phyloP scores from a whole-genome alignment of 2,888 invertebrate genomes.

The Lasioglossum marginatum region DNA sequence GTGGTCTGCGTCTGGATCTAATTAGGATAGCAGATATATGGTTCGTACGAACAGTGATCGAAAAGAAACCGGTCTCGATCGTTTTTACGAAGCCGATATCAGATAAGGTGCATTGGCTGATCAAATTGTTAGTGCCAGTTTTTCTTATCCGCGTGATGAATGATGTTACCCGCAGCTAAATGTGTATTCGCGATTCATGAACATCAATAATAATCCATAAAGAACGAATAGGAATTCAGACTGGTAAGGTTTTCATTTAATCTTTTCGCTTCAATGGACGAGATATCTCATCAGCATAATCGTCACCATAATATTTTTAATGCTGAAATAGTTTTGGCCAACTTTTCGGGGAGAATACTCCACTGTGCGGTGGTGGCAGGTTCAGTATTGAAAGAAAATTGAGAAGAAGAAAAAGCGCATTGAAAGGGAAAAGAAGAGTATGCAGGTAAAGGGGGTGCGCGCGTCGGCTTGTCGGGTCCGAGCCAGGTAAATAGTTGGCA shows the following conservation, averaged over 20 bases:
- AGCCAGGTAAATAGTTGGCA: conserved; percentile 33
- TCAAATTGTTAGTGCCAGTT: background rate
- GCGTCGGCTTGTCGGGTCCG: background rate
- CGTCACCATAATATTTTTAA: no score
- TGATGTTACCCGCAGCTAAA: background rate
- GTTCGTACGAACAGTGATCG: background rate
- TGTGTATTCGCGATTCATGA: background rate
- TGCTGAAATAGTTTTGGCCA: no score
- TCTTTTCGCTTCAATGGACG: no score
- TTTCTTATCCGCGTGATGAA: background rate
- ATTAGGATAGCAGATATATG: conserved; percentile 5
- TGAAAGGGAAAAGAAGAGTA: background rate
- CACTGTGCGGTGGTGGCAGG: background rate
- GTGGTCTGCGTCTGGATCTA: background rate
- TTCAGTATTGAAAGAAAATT: background rate
- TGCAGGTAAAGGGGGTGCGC: background rate
- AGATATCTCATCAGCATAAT: no score
- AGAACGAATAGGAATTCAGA: background rate
- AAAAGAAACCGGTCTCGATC: conserved; percentile 6
- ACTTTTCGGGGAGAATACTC: no score
- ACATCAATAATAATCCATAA: background rate
- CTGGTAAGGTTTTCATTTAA: background rate
- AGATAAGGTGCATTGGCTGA: background rate
- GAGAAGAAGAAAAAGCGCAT: background rate
- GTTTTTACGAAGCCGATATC: background rate